Evolutionary conservation across 2,888 invertebrate genomes (phyloP), one percentile per base, ranked within the genome.

Genomic region (Loripinus fragilis): DNA sequence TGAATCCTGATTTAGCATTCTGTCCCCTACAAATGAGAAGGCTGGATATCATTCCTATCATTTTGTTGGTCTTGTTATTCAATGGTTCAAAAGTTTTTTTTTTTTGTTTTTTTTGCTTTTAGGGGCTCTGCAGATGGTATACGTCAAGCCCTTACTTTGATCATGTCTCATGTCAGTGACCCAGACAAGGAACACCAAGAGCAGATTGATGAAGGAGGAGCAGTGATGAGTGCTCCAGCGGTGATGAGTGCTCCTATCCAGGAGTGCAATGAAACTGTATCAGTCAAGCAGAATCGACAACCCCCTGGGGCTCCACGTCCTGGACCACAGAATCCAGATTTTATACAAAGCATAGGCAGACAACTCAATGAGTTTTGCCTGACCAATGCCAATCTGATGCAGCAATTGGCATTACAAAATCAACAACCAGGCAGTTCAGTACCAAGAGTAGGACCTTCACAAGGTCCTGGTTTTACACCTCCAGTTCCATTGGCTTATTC

Each of bases 141-240:
- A 0, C 97, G 97, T 93, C 97, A 98, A 92, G 99, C 99, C 70
- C 97, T 98, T 92, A 95, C 95, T 88, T 95, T 99, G 90, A 99
- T 99, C 88, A 96, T 97, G 55, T 96, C 97, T 15, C 95, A 99
- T 90, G 97, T 99, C 91, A 97, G 97, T 93, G 99, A 99, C 95
- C 98, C 98, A 7, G 99, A 99, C 88, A 92, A 91, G 71, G 93
- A 93, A 64, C 78, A 93, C 42, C 87, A 88, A n/a, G 92, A 91
- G 12, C 52, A 42, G 23, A 64, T 64, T 0, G 41, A 55, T 20
- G 41, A 74, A 20, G 68, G 66, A 25, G 77, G 74, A 20, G 69
- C n/a, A 41, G 42, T 48, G n/a, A n/a, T n/a, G n/a, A n/a, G n/a
- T n/a, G n/a, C n/a, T n/a, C n/a, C n/a, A n/a, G n/a, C n/a, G n/a